phyloP scores from a whole-genome alignment of 2,888 invertebrate genomes.

The Coecobrya sp. region DNA sequence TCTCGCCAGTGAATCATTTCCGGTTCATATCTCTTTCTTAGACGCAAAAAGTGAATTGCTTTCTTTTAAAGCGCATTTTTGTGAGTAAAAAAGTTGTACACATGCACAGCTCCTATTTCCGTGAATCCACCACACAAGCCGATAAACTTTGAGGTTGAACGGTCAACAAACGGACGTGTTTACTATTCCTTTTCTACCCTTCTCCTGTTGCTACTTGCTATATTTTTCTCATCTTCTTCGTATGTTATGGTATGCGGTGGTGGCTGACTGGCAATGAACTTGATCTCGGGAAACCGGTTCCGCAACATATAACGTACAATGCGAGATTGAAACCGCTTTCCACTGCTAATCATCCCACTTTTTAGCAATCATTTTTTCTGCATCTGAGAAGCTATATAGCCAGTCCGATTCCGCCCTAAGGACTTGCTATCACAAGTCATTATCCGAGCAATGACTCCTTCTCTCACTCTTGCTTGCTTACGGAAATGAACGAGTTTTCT shows the following conservation, averaged over 20 bases:
- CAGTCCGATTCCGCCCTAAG: constrained; percentile 49
- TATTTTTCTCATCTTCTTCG: constrained; percentile 11
- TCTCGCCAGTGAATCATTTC: constrained; percentile 45
- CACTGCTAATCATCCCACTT: constrained; percentile 65
- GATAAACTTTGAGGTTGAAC: constrained; percentile 71
- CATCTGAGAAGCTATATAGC: constrained; percentile 66
- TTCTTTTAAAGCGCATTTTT: not conserved
- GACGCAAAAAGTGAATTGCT: not conserved
- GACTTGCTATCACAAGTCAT: constrained; percentile 75
- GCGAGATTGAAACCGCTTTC: constrained; percentile 64
- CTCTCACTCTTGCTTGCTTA: constrained; percentile 64
- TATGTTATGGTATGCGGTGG: constrained; percentile 36
- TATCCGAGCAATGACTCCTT: constrained; percentile 84
- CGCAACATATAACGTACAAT: constrained; percentile 66
- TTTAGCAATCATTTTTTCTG: constrained; percentile 45
- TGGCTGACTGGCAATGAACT: constrained; percentile 82
- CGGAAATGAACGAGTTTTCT: constrained; percentile 71
- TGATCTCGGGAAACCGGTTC: constrained; percentile 85
- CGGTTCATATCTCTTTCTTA: not conserved
- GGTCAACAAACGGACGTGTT: constrained; percentile 62
- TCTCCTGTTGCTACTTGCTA: constrained; percentile 46
- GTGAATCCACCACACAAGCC: constrained; percentile 54
- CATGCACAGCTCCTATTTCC: constrained; percentile 8
- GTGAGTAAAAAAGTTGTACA: not conserved
- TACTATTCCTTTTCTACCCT: constrained; percentile 8